Evolutionary conservation across 2,113 vertebrate species (phyloP).

Genomic region (Podarcis cretensis): DNA sequence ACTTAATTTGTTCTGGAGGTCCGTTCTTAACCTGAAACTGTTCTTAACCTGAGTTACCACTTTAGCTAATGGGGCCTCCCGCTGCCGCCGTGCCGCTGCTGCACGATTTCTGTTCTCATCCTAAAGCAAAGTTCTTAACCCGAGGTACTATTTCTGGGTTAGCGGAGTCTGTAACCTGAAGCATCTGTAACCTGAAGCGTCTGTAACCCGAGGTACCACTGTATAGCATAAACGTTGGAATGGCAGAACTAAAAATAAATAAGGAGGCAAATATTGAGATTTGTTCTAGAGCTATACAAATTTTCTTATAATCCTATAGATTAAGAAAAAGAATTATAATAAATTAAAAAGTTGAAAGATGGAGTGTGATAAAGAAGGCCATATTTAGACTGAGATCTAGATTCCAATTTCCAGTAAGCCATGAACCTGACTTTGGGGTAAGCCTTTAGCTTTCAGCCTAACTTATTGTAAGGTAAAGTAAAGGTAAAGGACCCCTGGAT

Average conservation of each 20-base stretch:
- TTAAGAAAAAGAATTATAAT: neutral
- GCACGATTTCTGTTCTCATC: no score
- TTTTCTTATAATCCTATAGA: neutral
- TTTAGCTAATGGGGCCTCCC: no score
- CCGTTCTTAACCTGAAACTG: no score
- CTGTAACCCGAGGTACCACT: no score
- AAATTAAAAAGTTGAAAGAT: neutral
- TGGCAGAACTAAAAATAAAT: neutral
- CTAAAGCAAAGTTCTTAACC: no score
- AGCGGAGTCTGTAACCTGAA: no score
- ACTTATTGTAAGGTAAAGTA: neutral
- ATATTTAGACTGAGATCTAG: neutral
- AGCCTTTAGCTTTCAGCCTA: no score
- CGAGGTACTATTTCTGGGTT: no score
- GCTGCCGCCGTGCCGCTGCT: fast-evolving
- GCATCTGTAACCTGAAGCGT: no score
- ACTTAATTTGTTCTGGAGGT: no score
- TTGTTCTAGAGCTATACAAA: neutral
- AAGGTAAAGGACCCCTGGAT: no score
- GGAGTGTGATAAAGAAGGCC: neutral
- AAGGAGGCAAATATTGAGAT: neutral
- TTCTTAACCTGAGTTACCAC: no score
- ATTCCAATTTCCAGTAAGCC: neutral
- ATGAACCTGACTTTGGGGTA: neutral
- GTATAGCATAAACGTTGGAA: neutral